phyloP scores from a whole-genome alignment of 2,888 invertebrate species.

The Spodoptera littoralis region DNA sequence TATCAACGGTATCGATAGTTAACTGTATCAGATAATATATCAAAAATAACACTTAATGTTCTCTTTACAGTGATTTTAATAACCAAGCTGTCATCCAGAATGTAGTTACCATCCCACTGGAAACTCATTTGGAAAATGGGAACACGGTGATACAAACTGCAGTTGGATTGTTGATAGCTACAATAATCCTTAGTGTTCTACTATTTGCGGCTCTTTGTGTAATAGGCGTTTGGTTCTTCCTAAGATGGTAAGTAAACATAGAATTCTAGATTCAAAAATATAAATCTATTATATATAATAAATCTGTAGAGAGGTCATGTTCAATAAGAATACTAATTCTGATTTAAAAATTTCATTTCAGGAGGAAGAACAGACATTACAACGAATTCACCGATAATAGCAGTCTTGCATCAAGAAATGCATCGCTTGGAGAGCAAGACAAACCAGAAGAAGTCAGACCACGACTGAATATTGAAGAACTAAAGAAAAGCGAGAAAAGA shows the following conservation, averaged over 20 bases:
- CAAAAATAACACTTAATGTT: not conserved
- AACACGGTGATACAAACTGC: slow-evolving; percentile 67
- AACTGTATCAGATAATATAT: not conserved
- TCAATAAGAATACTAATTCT: slow-evolving; percentile 32
- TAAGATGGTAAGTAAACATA: slow-evolving; percentile 78
- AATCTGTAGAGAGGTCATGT: too few species aligned
- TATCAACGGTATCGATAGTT: slow-evolving; percentile 8
- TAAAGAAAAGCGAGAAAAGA: slow-evolving; percentile 79
- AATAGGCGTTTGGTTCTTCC: slow-evolving; percentile 74
- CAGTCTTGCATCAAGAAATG: slow-evolving; percentile 71
- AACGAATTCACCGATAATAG: slow-evolving; percentile 73
- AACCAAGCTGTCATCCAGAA: slow-evolving; percentile 65
- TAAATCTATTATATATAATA: too few species aligned
- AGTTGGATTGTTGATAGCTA: slow-evolving; percentile 77
- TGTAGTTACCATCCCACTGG: slow-evolving; percentile 73
- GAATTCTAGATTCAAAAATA: slow-evolving; percentile 42
- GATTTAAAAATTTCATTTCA: slow-evolving; percentile 36
- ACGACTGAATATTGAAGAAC: slow-evolving; percentile 76
- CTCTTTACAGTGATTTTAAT: slow-evolving; percentile 76
- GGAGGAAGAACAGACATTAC: slow-evolving; percentile 72
- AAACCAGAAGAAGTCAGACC: slow-evolving; percentile 69
- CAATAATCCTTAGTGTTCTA: slow-evolving; percentile 78
- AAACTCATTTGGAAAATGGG: slow-evolving; percentile 80
- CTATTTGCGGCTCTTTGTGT: slow-evolving; percentile 76
- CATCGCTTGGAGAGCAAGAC: slow-evolving; percentile 60